Conservation (phyloP, 2,113 vertebrate species). For the Vulpes lagopus region DNA sequence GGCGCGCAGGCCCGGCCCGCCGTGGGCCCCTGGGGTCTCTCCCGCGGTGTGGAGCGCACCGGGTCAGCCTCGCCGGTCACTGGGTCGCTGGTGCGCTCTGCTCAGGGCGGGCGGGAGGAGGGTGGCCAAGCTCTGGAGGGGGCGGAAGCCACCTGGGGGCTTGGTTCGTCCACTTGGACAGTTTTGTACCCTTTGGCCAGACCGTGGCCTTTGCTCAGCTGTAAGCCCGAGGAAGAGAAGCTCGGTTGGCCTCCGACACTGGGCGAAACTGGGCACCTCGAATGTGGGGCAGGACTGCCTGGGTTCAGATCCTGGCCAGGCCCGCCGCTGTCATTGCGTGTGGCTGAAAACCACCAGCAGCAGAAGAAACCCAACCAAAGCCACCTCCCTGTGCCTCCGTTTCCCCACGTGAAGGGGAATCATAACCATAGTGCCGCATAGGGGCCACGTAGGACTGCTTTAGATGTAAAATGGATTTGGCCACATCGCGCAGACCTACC, state of each 20-base stretch:
- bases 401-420: not conserved
- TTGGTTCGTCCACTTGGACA: no score
- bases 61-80: not conserved
- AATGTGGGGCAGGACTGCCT: not conserved
- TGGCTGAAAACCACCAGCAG: not conserved
- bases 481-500: accelerated
- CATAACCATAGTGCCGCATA: accelerated
- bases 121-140: not conserved
- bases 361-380: not conserved
- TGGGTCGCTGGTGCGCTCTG: not conserved
- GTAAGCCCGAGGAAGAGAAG: not conserved
- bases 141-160: accelerated
- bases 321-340: not conserved
- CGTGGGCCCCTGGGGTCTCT: not conserved
- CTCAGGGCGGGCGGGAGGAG: accelerated
- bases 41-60: accelerated
- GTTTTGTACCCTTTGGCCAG: not conserved
- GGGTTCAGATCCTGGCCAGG: not conserved
- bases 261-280: no score
- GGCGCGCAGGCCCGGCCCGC: accelerated
- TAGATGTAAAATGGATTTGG: not conserved
- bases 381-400: not conserved
- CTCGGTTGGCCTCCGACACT: not conserved
- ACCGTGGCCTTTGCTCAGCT: not conserved
- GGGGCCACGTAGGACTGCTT: not conserved